Conservation (phyloP, 2,113 vertebrate genomes). For the Riparia riparia region DNA sequence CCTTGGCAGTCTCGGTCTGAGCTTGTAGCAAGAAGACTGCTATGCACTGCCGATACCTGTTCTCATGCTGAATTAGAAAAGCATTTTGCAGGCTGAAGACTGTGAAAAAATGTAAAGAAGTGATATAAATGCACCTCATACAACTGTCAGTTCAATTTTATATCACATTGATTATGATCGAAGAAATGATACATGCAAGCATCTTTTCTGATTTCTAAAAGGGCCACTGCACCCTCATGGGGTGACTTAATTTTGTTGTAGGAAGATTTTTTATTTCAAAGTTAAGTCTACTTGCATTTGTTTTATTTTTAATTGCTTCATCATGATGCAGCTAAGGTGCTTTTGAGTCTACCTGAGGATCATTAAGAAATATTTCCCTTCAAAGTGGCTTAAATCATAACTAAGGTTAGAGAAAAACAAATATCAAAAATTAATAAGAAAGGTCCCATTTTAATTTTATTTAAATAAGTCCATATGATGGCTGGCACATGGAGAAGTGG, state of each 20-base stretch:
- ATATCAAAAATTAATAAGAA: neutral
- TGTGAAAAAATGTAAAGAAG: constrained; percentile 63
- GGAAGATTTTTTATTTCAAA: neutral
- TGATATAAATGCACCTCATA: neutral
- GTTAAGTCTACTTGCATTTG: neutral
- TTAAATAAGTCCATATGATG: accelerated
- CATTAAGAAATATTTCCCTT: neutral
- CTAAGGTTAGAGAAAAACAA: neutral
- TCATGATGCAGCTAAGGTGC: neutral
- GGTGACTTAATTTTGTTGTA: neutral
- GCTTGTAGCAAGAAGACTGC: constrained; percentile 89
- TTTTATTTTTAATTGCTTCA: neutral
- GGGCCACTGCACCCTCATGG: neutral
- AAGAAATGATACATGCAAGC: neutral
- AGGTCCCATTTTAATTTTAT: neutral
- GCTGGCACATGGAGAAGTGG: neutral
- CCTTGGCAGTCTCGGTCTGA: constrained; percentile 83
- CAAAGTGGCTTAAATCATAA: neutral
- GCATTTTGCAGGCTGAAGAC: constrained; percentile 85
- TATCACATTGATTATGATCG: neutral
- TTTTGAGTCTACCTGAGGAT: neutral
- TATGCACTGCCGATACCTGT: constrained; percentile 87
- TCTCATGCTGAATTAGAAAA: constrained; percentile 91
- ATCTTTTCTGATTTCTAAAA: neutral
- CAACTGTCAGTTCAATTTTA: neutral